A percentile compares a stretch with the other conserved stretches of the same genome.
Conservation (phyloP, 2,797 vertebrate genomes). For the Hybognathus amarus region DNA sequence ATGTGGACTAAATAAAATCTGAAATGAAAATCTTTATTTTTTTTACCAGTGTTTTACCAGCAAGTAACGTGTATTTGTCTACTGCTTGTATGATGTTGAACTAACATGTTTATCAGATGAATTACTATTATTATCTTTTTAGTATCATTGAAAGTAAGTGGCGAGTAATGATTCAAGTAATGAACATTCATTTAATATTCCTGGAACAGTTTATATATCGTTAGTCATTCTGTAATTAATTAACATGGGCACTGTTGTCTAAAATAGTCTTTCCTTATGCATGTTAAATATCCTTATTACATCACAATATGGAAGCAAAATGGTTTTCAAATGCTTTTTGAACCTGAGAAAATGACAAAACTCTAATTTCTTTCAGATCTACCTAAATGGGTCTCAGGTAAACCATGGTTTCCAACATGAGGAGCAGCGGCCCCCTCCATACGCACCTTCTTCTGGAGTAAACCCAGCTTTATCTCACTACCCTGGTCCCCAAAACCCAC, state of each 20-base stretch:
- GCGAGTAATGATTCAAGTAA: background rate
- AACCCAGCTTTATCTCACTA: slow-evolving; percentile 51
- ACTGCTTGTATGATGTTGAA: background rate
- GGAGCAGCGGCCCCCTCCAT: slow-evolving; percentile 55
- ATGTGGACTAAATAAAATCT: background rate
- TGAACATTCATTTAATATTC: background rate
- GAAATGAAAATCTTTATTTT: background rate
- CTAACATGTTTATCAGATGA: background rate
- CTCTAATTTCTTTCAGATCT: slow-evolving; percentile 34
- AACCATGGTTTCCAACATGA: slow-evolving; percentile 70
- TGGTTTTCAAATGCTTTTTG: background rate
- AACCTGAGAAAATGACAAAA: background rate
- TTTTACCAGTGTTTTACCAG: background rate
- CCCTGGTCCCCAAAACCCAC: background rate
- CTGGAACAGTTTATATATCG: background rate
- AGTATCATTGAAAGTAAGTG: background rate
- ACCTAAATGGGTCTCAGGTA: slow-evolving; percentile 51
- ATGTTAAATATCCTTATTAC: background rate
- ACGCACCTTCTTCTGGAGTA: background rate
- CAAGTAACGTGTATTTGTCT: too few relatives aligned
- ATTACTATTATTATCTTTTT: background rate
- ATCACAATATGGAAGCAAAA: background rate
- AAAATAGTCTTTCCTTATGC: background rate
- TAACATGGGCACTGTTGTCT: background rate
- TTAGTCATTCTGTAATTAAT: background rate